These are phyloP conservation scores for Anguilla pacifica DNA, from an alignment of 2,797 vertebrate species.

Conservation along the genomic window DNA sequence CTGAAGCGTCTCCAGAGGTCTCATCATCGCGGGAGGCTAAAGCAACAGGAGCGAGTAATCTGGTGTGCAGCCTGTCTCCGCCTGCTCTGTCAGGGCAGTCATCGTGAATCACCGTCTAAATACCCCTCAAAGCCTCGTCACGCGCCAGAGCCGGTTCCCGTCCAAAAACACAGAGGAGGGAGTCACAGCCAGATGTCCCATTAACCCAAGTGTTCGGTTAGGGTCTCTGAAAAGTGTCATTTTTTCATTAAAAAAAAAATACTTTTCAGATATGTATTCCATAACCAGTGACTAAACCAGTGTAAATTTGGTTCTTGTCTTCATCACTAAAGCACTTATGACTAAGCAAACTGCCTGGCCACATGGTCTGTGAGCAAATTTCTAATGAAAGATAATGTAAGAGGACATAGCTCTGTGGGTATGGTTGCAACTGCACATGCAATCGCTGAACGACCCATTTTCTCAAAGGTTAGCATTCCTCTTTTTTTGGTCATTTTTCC, in stretches of 20 bases:
- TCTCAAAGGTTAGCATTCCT: neutral
- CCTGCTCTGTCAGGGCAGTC: neutral
- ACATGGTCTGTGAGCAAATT: neutral
- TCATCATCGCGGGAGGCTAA: neutral
- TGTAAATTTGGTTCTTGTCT: neutral
- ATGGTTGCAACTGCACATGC: neutral
- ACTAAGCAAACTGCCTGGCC: neutral
- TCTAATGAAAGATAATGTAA: neutral
- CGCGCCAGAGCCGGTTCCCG: neutral
- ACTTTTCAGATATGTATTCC: no score
- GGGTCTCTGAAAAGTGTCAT: neutral
- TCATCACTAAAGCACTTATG: neutral
- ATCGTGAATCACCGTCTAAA: conserved; percentile 18
- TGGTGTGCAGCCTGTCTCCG: neutral
- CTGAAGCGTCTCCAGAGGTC: neutral
- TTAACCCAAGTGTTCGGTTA: neutral
- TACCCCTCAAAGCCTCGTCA: neutral
- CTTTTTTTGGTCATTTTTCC: no score
- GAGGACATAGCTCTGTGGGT: neutral
- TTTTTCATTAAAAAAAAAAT: neutral
- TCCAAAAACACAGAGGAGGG: neutral
- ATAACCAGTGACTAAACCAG: neutral
- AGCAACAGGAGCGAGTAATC: neutral
- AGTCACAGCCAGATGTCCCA: neutral
- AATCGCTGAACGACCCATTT: neutral